These are phyloP conservation scores for Myrmecophaga tridactyla DNA, from an alignment of 2,113 vertebrate genomes.

Conservation along the genomic window DNA sequence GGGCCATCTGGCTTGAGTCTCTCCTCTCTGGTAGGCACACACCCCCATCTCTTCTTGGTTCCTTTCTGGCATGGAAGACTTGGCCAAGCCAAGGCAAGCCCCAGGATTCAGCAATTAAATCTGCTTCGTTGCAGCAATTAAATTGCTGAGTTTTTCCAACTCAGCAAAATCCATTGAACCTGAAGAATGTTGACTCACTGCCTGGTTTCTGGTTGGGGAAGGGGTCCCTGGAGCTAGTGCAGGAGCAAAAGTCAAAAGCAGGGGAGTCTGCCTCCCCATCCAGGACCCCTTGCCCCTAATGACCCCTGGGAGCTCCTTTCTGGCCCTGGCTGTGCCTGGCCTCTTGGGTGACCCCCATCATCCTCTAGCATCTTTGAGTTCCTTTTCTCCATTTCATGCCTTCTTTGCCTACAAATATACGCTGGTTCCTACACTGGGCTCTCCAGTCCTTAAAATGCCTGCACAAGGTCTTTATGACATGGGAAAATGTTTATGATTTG, in stretches of 20 bases:
- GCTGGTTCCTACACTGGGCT: background rate
- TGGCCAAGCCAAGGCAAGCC: background rate
- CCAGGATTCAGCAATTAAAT: background rate
- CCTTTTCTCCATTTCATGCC: background rate
- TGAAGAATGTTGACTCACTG: background rate
- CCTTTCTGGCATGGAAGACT: background rate
- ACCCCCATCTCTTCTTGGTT: background rate
- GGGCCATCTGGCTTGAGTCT: background rate
- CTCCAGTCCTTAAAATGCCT: conserved; percentile 1
- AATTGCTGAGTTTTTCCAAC: conserved; percentile 14
- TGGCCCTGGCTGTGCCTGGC: background rate
- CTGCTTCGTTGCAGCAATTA: background rate
- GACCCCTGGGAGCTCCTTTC: background rate
- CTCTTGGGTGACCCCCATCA: background rate
- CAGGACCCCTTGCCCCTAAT: background rate
- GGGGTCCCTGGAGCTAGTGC: background rate
- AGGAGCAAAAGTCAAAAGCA: background rate
- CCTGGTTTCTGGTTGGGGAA: background rate
- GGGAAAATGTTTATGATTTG: background rate
- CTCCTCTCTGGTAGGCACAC: background rate
- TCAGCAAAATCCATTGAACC: background rate
- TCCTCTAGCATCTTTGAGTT: background rate
- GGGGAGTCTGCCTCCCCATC: background rate
- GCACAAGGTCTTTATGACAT: background rate
- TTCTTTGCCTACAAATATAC: background rate